Evolutionary conservation across 2,797 vertebrate genomes (phyloP).

Genomic region (Erithacus rubecula): DNA sequence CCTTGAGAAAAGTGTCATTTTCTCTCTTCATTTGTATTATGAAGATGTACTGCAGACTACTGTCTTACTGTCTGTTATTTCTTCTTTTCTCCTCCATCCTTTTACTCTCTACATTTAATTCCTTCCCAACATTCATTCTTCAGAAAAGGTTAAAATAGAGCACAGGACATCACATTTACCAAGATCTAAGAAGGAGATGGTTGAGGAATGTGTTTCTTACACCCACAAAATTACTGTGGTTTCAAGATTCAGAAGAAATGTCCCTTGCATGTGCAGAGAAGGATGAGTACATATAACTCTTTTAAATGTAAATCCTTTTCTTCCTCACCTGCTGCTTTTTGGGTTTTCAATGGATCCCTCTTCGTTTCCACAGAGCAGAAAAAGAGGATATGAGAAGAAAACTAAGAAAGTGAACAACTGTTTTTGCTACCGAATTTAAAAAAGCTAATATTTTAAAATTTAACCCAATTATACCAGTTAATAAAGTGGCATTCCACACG

Average conservation of each 20-base stretch:
- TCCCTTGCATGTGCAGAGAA: not conserved
- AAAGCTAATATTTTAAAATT: not conserved
- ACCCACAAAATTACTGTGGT: not conserved
- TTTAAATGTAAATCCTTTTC: not conserved
- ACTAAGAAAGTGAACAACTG: not conserved
- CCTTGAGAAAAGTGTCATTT: not conserved
- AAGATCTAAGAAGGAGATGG: not conserved
- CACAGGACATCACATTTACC: not conserved
- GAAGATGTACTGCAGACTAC: not conserved
- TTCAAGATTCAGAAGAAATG: not conserved
- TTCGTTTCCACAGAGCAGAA: not conserved
- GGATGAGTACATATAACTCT: not conserved
- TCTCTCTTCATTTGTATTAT: not conserved
- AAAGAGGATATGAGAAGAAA: not conserved
- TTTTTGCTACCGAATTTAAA: not conserved
- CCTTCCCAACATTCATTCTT: not conserved
- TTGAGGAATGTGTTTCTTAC: not conserved
- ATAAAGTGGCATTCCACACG: not conserved
- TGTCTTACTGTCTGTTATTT: not conserved
- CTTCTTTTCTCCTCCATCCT: not conserved
- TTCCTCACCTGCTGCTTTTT: not conserved
- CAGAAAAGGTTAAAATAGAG: not conserved
- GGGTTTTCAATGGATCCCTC: not conserved
- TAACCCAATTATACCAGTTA: not conserved
- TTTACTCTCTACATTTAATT: not conserved